Evolutionary conservation across 2,797 vertebrate species (phyloP), one percentile per base, ranked within the genome.

Genomic region (Pelochelys cantorii): DNA sequence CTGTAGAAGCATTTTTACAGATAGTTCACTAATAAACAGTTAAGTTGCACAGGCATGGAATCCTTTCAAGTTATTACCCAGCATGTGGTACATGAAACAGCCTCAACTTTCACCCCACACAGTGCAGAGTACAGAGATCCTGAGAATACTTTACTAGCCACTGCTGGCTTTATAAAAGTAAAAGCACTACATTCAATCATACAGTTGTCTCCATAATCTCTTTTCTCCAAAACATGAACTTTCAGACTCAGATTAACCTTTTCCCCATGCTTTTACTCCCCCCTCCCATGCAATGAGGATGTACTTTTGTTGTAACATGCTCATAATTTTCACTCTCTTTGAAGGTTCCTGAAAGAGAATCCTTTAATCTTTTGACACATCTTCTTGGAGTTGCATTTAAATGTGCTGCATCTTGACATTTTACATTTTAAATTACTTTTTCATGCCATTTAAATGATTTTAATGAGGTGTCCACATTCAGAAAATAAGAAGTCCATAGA

Each of bases 371-470:
- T 88, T 56, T 29, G 37, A 82, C 17, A 74, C 0, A 37, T 77
- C 7, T 48, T 88, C 71, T 86, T 92, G n/a, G 29, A 83, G 59
- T 84, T 82, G 4, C 15, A 86, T 81, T 91, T 81, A 71, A 90
- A 82, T 84, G 11, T 83, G 7, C 34, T 90, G 1, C 27, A 62
- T 83, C 27, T 88, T 82, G 65, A 52, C 3, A 27, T 14, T 83
- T 84, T 12, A 0, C 10, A 31, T 75, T 80, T 20, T 42, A 86
- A 93, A 86, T 3, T 54, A 60, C 1, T 65, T 85, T 0, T 1
- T 3, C 3, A 37, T 34, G 11, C 4, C 83, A 65, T 71, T 74
- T 85, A 37, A 83, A 79, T 29, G 3, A 86, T 82, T 92, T 87
- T 86, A 56, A 34, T 60, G 37, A 20, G 87, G 22, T 0, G 0